Base-by-base conservation (phyloP, 2,113 vertebrate species). In the Atractosteus spatula region DNA sequence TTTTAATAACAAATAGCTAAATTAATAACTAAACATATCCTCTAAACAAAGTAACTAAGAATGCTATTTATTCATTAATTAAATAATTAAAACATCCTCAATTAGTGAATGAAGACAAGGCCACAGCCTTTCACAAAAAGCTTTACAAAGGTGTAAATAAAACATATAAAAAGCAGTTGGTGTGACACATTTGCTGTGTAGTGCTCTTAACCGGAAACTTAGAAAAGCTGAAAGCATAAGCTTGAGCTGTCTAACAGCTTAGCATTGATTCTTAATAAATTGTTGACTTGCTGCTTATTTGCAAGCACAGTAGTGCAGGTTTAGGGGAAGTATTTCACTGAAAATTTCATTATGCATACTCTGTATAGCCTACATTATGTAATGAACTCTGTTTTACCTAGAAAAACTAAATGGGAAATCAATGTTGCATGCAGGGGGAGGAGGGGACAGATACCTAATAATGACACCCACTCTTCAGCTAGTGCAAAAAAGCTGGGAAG, bases 181-280 rank as follows among this genome's bases (percentile, higher is more conserved):
- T 69, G 66, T 51, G 70, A 7, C n/a, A 59, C 10, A 2, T 13
- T 14, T 29, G n/a, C 51, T 66, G 62, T 29, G 29, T 55, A 70
- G 68, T 70, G 66, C 69, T 70, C 61, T 67, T 70, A 76, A 61
- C 69, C 68, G 70, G 76, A 70, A 66, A 75, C 77, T 80, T 76
- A 69, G 66, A 77, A 68, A 71, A 75, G 82, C 82, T 78, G 83
- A 87, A 80, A 84, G 76, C 79, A 77, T 47, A 66, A 77, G 72
- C 69, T 75, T 68, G 76, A 79, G 74, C 71, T 72, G 73, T 76
- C 71, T 77, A 71, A 74, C 76, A 74, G 76, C 68, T 73, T 77
- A 88, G 71, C 79, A 91, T 90, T 74, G 91, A 91, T 90, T 91
- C 85, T 77, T 79, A 82, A 88, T 91, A 91, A 90, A 85, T 83